Evolutionary conservation across 2,797 vertebrate genomes (phyloP), one percentile per base, ranked within the genome.

Genomic region (Toxotes lorentzi): DNA sequence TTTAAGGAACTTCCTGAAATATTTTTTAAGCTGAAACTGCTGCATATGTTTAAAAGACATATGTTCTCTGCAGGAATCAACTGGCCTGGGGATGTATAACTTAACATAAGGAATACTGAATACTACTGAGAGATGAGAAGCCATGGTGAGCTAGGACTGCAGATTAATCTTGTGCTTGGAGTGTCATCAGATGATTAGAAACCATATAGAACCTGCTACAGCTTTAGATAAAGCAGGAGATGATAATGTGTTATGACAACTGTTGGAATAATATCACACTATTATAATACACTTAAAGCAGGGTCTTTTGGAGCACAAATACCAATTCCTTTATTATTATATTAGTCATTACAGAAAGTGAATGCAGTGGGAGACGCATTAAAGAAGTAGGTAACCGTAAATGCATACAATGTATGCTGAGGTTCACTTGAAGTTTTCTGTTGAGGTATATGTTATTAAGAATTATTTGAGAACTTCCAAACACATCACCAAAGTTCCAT

Each of bases 211-310:
- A 38, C 32, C 57, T 14, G 10, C 50, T 48, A 21, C 23, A 54
- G 32, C 34, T 23, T 60, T 11, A 73, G 21, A 78, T n/a, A 51
- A 70, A 59, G 66, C 45, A 43, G 12, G 6, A 27, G 11, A 72
- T 34, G 14, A 72, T 34, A 43, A 48, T 17, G 30, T 32, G 35
- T 56, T 24, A 57, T 16, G 47, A 72, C 41, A 34, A 64, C 23
- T 62, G 53, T 32, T 64, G 64, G 64, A 77, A 53, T 48, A 48
- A 2, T n/a, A 9, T n/a, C 19, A 48, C 47, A 45, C 17, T 45
- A 11, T 38, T 45, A 45, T n/a, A 47, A 21, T 48, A 8, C 21
- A 50, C 48, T 50, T 23, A 9, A 9, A 23, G 48, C 23, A 11
- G 9, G 4, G 23, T 14, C 7, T 50, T 50, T 50, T 23, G 12